Evolutionary conservation across 2,888 invertebrate species (phyloP).

Genomic region (Polia nebulosa): DNA sequence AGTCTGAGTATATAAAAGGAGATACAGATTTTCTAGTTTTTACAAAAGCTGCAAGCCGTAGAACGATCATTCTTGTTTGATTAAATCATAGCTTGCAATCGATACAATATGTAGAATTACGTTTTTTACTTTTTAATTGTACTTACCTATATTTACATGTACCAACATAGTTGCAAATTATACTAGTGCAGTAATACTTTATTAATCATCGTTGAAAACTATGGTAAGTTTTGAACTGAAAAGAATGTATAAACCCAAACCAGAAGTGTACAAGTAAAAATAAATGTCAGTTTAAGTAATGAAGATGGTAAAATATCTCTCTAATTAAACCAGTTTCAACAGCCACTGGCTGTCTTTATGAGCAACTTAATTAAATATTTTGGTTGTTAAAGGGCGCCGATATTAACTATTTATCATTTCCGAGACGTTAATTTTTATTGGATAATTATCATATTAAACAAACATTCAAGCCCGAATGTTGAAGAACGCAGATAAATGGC

Average conservation of each 20-base stretch:
- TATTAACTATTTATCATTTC: conserved; percentile 81
- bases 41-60: too few relatives aligned
- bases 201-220: neutral
- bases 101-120: neutral
- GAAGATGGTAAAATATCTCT: conserved; percentile 45
- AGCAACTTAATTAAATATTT: conserved; percentile 79
- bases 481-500: conserved; percentile 25
- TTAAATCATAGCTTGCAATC: conserved; percentile 1
- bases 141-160: neutral
- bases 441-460: conserved; percentile 69
- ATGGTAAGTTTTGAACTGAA: neutral
- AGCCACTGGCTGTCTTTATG: conserved; percentile 68
- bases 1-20: conserved; percentile 13
- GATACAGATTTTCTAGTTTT: conserved; percentile 19
- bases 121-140: too few relatives aligned
- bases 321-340: conserved; percentile 69
- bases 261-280: conserved; percentile 9
- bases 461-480: conserved; percentile 56
- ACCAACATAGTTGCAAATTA: neutral
- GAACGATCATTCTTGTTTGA: too few relatives aligned
- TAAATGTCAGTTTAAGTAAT: conserved; percentile 44
- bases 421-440: conserved; percentile 83
- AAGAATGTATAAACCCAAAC: conserved; percentile 21
- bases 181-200: neutral
- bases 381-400: conserved; percentile 76